Conservation (phyloP, 2,113 vertebrate species). For the Cyprinus carpio region DNA sequence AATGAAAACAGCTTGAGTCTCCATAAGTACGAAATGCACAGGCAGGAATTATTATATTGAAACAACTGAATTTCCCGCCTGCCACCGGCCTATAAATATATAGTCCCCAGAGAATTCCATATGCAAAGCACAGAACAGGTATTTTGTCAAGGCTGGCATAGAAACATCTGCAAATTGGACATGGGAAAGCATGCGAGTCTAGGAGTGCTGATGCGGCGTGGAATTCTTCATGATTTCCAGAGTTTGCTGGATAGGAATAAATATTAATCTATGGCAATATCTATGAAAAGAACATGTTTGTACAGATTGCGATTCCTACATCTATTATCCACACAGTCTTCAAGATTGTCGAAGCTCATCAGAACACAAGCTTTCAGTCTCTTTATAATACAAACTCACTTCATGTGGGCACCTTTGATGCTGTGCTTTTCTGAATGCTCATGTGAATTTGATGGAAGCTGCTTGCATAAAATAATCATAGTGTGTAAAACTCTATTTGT, state of each 20-base stretch:
- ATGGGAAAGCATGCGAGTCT: conserved; percentile 31
- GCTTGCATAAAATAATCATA: conserved; percentile 24
- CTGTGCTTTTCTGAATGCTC: not conserved
- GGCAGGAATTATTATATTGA: conserved; percentile 39
- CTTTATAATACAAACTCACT: conserved; percentile 11
- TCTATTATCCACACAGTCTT: conserved; percentile 20
- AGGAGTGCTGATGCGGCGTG: conserved; percentile 43
- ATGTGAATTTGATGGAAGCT: not conserved
- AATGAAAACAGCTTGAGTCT: conserved; percentile 33
- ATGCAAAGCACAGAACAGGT: conserved; percentile 54
- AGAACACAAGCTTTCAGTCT: not conserved
- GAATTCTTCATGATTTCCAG: conserved; percentile 35
- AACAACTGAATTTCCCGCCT: conserved; percentile 49
- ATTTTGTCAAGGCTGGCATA: conserved; percentile 54
- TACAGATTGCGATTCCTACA: conserved; percentile 9
- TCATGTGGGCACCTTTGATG: conserved; percentile 14
- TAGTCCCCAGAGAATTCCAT: conserved; percentile 43
- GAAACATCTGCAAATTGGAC: conserved; percentile 51
- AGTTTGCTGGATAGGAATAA: conserved; percentile 20
- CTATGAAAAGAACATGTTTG: not conserved
- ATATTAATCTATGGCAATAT: not conserved
- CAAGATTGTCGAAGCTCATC: conserved; percentile 18
- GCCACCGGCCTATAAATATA: conserved; percentile 57
- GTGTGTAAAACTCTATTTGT: not conserved
- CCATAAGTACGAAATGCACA: conserved; percentile 43